Base-by-base conservation (phyloP, 2,888 invertebrate species). In the Ellobium chinense region DNA sequence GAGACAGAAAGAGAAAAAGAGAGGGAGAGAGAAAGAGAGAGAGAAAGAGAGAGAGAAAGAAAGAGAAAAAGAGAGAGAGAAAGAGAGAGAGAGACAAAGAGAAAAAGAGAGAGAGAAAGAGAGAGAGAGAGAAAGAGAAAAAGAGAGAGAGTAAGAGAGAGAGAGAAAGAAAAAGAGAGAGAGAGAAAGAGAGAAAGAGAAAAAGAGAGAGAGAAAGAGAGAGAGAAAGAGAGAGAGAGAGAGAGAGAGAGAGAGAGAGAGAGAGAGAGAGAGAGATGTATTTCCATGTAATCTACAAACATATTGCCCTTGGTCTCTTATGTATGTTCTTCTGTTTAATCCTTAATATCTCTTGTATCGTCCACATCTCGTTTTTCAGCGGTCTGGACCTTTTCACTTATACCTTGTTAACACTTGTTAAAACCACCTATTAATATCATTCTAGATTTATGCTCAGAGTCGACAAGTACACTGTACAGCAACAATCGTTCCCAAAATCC, bases 71-170 rank as follows among this genome's bases (percentile, higher is more conserved):
- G 69, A 46, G 39, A 29, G 54, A 54, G 54, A 54, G 69, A 54
- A 54, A 70, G 69, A 70, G 69, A 70, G 63, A 62, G 46, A 18
- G 36, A 31, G 34, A 14, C 34, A 60, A 34, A 54, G 37, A 56
- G 77, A 77, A 58, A 68, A 36, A 24, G 68, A 68, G 68, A 56
- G 58, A 66, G 68, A 12, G 68, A 56, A n/a, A 56, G 24, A 36
- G 60, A 39, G 58, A 37, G 68, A 60, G 39, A 24, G 29, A 69
- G 60, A 39, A 60, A 14, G 60, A 37, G 78, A 69, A 69, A 58
- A 69, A 69, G 78, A 69, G 69, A 69, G 62, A 58, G 78, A 58
- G 78, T 37, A 69, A 69, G 60, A 78, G 58, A 69, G 62, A 58
- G 60, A 58, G 69, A 69, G 39, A 69, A 39, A 60, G 69, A 60